Percentiles rank a stretch among this genome's conserved stretches.
These are phyloP conservation scores for Larimichthys crocea DNA, from an alignment of 2,113 vertebrate species.

Conservation along the genomic window DNA sequence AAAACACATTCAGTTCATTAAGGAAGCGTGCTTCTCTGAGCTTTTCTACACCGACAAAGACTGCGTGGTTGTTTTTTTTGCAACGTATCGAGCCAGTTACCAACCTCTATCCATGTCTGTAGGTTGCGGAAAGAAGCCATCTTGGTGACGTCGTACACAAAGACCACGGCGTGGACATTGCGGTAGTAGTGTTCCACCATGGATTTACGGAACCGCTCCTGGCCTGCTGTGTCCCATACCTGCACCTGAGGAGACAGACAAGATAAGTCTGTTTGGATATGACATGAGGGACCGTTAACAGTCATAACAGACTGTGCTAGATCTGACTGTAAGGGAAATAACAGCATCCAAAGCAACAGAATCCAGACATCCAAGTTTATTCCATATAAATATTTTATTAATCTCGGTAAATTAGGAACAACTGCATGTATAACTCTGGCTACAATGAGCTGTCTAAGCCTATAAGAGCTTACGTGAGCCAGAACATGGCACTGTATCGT, in stretches of 20 bases:
- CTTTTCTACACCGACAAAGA: neutral
- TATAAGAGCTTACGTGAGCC: neutral
- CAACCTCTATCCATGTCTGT: constrained; percentile 91
- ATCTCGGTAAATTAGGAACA: neutral
- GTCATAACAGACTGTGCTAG: neutral
- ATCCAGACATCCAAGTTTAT: neutral
- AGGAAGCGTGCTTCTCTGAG: neutral
- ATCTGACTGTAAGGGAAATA: constrained; percentile 1
- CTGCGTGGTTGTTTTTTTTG: neutral
- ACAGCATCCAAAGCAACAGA: neutral
- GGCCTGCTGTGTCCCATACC: constrained; percentile 97
- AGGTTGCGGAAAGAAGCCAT: constrained; percentile 96
- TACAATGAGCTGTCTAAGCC: constrained; percentile 3
- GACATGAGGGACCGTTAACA: too few relatives aligned
- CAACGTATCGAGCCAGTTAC: constrained; percentile 1
- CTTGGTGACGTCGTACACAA: constrained; percentile 97
- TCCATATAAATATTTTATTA: neutral
- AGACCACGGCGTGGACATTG: constrained; percentile 95
- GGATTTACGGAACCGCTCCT: constrained; percentile 96
- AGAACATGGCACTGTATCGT: neutral
- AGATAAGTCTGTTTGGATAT: neutral
- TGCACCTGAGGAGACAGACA: constrained; percentile 87
- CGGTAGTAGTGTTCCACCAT: constrained; percentile 99
- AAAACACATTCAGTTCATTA: neutral
- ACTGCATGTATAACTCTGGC: neutral